Evolutionary conservation across 2,113 vertebrate genomes (phyloP), one percentile per base, ranked within the genome.

Genomic region (Marcusenius ussheri): DNA sequence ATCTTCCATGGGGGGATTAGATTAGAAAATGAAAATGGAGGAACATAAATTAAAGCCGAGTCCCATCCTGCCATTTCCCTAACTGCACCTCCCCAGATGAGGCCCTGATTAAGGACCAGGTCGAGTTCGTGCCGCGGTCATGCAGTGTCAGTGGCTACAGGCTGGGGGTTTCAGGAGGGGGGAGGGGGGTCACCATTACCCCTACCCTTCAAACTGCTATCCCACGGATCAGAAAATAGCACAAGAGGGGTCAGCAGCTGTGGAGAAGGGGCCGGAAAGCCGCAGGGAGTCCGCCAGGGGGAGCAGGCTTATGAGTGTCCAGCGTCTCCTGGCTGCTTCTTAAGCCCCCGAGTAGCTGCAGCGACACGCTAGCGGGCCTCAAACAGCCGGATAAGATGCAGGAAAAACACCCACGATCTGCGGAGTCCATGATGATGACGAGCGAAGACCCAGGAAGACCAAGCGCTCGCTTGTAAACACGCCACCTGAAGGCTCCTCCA

Each of bases 191-290:
- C 17, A 83, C 39, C 27, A 53, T 49, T 15, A 51, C 50, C 85
- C 31, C 88, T 21, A 21, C 46, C 45, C 74, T n/a, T 42, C 88
- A 89, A 24, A 51, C 49, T 50, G 3, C 47, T 49, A 56, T 17
- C 49, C 70, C 21, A 35, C 31, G 27, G 19, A 49, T 89, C 39
- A 80, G 15, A 49, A 47, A 50, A 89, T 89, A 47, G 45, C 45
- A 39, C 39, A 11, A 89, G 70, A 13, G 46, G 46, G 70, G 88
- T 83, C 88, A 83, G 27, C 88, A 80, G 88, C 88, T 53, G 88
- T 3, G 70, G 24, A 77, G 27, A 62, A 24, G 35, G n/a, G 13
- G 58, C 9, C 24, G 56, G 27, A 88, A 50, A 89, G 8, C 17
- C 15, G 35, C 53, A 24, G 45, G 13, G 58, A 83, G 31, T 4